phyloP scores from a whole-genome alignment of 1,140 invertebrate genomes.

The Argopecten irradians region DNA sequence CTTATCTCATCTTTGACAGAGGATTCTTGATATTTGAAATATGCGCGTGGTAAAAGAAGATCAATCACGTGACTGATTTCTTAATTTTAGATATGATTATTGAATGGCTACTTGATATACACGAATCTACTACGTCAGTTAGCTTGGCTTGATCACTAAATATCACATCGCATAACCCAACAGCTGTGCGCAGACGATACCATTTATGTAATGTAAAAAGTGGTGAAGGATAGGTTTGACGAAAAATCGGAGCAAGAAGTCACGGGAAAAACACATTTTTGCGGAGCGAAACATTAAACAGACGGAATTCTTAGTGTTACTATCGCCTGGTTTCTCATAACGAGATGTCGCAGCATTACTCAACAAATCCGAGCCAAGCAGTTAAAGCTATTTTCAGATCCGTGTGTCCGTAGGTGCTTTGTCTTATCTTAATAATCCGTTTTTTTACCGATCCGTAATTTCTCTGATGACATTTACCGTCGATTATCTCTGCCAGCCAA shows the following conservation, averaged over 20 bases:
- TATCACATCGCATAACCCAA: background rate
- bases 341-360: conserved; percentile 14
- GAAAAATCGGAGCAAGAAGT: conserved; percentile 21
- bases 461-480: background rate
- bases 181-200: background rate
- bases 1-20: no score
- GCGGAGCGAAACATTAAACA: conserved; percentile 9
- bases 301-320: conserved; percentile 14
- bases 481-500: conserved; percentile 1
- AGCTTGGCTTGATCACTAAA: background rate
- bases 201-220: conserved; percentile 23
- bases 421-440: conserved; percentile 15
- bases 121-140: background rate
- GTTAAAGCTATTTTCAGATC: conserved; percentile 22
- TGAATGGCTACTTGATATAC: background rate
- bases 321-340: background rate
- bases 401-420: conserved; percentile 7
- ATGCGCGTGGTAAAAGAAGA: no score
- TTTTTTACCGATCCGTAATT: conserved; percentile 21
- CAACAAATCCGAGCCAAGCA: background rate
- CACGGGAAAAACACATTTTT: conserved; percentile 21
- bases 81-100: no score
- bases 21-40: no score
- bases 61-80: no score
- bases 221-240: conserved; percentile 15